Base-by-base conservation (phyloP, 2,797 vertebrate species). In the Varecia variegata region DNA sequence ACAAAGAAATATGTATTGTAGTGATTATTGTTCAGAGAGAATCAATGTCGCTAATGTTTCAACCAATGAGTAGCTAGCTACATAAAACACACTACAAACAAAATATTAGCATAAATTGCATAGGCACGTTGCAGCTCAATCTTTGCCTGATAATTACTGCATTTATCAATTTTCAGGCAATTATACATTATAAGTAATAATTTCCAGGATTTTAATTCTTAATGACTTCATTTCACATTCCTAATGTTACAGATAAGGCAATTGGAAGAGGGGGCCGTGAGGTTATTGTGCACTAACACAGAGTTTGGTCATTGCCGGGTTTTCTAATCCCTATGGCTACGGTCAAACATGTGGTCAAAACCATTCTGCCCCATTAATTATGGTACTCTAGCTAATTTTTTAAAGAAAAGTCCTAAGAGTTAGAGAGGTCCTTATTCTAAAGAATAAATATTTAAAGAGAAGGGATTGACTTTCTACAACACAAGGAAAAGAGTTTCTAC, bases 141-240 rank as follows among this genome's bases (percentile, higher is more conserved):
- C 50, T 81, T 83, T 87, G 58, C 47, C 74, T 93, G 70, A 62
- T 82, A 58, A 93, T 54, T 87, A 25, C 56, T 92, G 38, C 5
- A 76, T 58, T 90, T 71, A 82, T 95, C 88, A 79, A 80, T 92
- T 92, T 90, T 71, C 30, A 79, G 70, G 35, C 35, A 90, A 67
- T 76, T 83, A n/a, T 30, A 77, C 62, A 43, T 93, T 70, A 67
- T 70, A 38, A 84, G 89, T 90, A 87, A 79, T 62, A 30, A 84
- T 54, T 93, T 80, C 45, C 47, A 79, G 45, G 23, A 87, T 43
- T 84, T 90, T 93, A 87, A 90, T 40, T 79, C 47, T 85, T 74
- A 79, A 52, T 81, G 73, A 93, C 89, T 87, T 81, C 67, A 47
- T 76, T 82, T 95, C 71, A 60, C 68, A n/a, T 81, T 88, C 58